Evolutionary conservation across 1,140 invertebrate genomes (phyloP).

Genomic region (Oreohelix idahoensis): DNA sequence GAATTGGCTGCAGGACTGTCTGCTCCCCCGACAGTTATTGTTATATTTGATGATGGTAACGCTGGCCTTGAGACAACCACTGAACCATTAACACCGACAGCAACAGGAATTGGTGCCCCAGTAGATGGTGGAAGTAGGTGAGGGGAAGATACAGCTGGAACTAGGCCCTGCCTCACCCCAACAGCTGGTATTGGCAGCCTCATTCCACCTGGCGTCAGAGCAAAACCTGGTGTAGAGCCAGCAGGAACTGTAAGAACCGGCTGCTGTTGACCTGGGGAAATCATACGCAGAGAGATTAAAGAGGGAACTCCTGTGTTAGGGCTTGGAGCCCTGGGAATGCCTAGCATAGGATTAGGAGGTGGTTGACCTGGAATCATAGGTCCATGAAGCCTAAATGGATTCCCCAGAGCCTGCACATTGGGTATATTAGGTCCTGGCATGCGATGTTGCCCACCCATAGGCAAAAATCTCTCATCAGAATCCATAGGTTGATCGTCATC

Average conservation of each 20-base stretch:
- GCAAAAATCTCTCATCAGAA: slow-evolving; percentile 33
- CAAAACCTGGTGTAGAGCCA: slow-evolving; percentile 14
- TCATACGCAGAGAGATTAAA: slow-evolving; percentile 22
- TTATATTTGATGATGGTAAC: neutral
- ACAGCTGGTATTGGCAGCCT: slow-evolving; percentile 37
- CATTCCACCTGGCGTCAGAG: slow-evolving; percentile 34
- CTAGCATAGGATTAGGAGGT: neutral
- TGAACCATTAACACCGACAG: slow-evolving; percentile 27
- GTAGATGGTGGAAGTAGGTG: slow-evolving; percentile 13
- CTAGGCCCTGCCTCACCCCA: slow-evolving; percentile 40
- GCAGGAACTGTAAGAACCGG: slow-evolving; percentile 11
- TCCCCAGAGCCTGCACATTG: neutral
- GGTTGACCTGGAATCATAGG: neutral
- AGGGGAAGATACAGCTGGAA: neutral
- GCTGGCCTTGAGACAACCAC: slow-evolving; percentile 19
- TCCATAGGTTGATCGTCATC: slow-evolving; percentile 34
- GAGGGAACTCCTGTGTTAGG: neutral
- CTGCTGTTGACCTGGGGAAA: neutral
- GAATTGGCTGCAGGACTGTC: neutral
- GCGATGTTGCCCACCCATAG: neutral
- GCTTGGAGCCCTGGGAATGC: neutral
- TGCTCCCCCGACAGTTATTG: neutral
- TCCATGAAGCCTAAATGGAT: slow-evolving; percentile 16
- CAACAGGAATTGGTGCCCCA: slow-evolving; percentile 16
- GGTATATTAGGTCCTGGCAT: neutral